A percentile compares a stretch with the other conserved stretches of the same genome.
phyloP scores from a whole-genome alignment of 2,113 vertebrate genomes.

The Calypte anna region DNA sequence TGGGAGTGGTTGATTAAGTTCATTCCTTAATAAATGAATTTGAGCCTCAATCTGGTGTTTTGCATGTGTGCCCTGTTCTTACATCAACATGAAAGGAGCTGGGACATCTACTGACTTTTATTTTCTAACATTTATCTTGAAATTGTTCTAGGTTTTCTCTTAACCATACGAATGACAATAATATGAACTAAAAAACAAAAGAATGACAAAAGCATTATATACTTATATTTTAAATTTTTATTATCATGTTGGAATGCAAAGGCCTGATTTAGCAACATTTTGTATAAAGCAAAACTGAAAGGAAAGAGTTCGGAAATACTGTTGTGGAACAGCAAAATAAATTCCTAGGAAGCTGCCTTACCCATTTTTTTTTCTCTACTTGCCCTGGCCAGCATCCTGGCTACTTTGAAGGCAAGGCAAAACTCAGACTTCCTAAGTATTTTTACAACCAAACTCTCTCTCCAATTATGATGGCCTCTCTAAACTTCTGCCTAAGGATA shows the following conservation, averaged over 20 bases:
- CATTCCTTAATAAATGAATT: neutral
- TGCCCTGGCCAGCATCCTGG: neutral
- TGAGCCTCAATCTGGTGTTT: neutral
- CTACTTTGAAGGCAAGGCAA: neutral
- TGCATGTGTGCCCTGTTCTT: neutral
- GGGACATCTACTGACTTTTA: neutral
- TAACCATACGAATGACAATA: neutral
- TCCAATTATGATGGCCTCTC: neutral
- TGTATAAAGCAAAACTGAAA: neutral
- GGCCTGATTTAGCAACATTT: neutral
- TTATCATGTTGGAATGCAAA: neutral
- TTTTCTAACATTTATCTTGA: neutral
- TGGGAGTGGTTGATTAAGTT: neutral
- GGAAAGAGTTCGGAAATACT: neutral
- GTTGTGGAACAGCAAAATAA: neutral
- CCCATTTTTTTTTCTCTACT: neutral
- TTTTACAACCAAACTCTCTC: neutral
- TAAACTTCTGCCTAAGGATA: neutral
- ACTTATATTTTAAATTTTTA: neutral
- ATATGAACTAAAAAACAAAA: neutral
- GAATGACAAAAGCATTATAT: neutral
- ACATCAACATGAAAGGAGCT: neutral
- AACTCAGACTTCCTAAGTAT: neutral
- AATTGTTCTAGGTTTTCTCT: neutral
- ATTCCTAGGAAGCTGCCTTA: neutral